Base-by-base conservation (phyloP, 1,140 invertebrate species). In the Eurosta solidaginis region DNA sequence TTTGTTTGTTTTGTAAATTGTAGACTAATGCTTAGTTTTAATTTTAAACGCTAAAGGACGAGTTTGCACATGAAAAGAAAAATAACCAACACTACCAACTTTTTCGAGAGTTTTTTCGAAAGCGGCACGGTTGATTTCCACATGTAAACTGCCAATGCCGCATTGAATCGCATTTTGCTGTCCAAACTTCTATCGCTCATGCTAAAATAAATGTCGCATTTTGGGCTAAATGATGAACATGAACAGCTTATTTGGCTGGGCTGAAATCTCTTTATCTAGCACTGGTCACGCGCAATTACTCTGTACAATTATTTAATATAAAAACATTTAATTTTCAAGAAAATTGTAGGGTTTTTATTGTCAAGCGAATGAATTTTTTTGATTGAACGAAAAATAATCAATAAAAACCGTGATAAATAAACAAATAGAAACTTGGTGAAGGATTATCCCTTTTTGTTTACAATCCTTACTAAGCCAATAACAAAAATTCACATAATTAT, bases 391-490 rank as follows among this genome's bases (percentile, higher is more conserved):
- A 68, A n/a, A 29, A 59, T 17, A 68, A 40, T 20, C 59, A 68
- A 68, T 68, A 54, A 77, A 42, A 47, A 17, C 29, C 54, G 54
- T 59, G 42, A 44, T 77, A 45, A 14, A 52, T 40, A 49, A 25
- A 36, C 52, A 77, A 77, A 77, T 73, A 59, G 1, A 73, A 77
- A 63, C 44, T 36, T 17, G 40, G 59, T 68, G n/a, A 68, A 40
- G 59, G 59, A 68, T 42, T 68, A 40, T 20, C 14, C n/a, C n/a
- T n/a, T n/a, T n/a, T n/a, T n/a, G n/a, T n/a, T 36, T 40, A 9
- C 5, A 40, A 42, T 68, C 59, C 59, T 68, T 42, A 12, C 33
- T 42, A 68, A 20, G n/a, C 33, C 5, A 20, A n/a, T n/a, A 36
- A 33, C 40, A 40, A 3, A 68, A 68, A 29, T 68, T n/a, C 33